Percentiles rank a stretch among this genome's conserved stretches.
These are phyloP conservation scores for Trichomalopsis sarcophagae DNA, from an alignment of 1,140 invertebrate species.

Conservation along the genomic window DNA sequence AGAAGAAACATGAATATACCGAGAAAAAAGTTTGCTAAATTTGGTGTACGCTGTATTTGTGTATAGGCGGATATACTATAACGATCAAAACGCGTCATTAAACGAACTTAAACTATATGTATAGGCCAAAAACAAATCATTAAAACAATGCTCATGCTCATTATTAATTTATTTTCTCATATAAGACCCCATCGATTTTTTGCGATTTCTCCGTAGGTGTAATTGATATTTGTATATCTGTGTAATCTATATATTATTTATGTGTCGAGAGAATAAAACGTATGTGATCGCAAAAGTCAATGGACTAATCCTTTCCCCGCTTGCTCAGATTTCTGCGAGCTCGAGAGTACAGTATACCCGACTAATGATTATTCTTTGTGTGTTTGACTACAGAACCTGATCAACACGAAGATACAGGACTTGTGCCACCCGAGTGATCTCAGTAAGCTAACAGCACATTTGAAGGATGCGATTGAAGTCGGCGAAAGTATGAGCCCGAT, in stretches of 20 bases:
- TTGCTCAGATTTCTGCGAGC: background rate
- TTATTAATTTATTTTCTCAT: background rate
- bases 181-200: background rate
- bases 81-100: background rate
- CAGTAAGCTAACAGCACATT: slow-evolving; percentile 82
- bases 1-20: background rate
- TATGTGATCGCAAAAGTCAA: background rate
- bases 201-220: background rate
- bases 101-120: too few species aligned
- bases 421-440: slow-evolving; percentile 86
- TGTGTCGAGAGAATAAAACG: background rate
- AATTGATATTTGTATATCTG: background rate
- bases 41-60: background rate
- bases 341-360: background rate
- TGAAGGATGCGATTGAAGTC: slow-evolving; percentile 83
- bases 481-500: slow-evolving; percentile 83
- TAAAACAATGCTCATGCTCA: background rate
- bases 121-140: too few species aligned
- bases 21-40: background rate
- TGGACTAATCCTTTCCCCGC: background rate
- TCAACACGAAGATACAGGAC: slow-evolving; percentile 83
- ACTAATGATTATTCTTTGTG: background rate
- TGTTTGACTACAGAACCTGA: slow-evolving; percentile 75
- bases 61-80: background rate
- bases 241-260: background rate